Base-by-base conservation (phyloP, 2,888 invertebrate genomes). In the Osedax fenrisi region DNA sequence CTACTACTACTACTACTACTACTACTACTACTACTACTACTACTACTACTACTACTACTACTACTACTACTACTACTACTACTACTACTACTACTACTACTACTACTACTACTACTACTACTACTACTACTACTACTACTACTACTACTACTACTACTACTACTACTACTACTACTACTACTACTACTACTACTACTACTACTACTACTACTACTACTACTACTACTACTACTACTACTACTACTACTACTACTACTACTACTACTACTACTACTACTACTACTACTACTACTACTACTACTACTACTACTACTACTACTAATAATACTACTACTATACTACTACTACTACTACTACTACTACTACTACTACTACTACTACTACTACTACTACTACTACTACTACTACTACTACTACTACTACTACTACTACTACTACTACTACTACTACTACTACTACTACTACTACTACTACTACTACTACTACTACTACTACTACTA, bases 331-430 rank as follows among this genome's bases (percentile, higher is more conserved):
- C n/a, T n/a, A n/a, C n/a, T n/a, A n/a, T n/a, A n/a, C n/a, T n/a
- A n/a, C n/a, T n/a, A n/a, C n/a, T 75, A 75, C 73, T 75, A 56
- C 64, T 75, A 56, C 73, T 75, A 2, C 73, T 75, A 2, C 73
- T 75, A 75, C 73, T 75, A 75, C 73, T 75, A 75, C 73, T 75
- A 75, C 73, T 75, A 75, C 73, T 75, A 75, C 64, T 75, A 75
- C 64, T 75, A 64, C 72, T 74, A 67, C 23, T 75, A 25, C 10
- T 22, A 5, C 27, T 22, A 23, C 3, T 23, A 69, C 56, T 68
- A n/a, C 62, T 2, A 5, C 66, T 64, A 66, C 2, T 1, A 26
- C 69, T 70, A 74, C 74, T 74, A 72, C 74, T 74, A 72, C 74
- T 74, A 72, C 69, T 74, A 72, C 74, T 74, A 74, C 74, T 74